Percentiles rank a stretch among this genome's conserved stretches.
These are phyloP conservation scores for cat (Felis catus) DNA, from an alignment of 2,113 vertebrate genomes.

Conservation along the genomic window DNA sequence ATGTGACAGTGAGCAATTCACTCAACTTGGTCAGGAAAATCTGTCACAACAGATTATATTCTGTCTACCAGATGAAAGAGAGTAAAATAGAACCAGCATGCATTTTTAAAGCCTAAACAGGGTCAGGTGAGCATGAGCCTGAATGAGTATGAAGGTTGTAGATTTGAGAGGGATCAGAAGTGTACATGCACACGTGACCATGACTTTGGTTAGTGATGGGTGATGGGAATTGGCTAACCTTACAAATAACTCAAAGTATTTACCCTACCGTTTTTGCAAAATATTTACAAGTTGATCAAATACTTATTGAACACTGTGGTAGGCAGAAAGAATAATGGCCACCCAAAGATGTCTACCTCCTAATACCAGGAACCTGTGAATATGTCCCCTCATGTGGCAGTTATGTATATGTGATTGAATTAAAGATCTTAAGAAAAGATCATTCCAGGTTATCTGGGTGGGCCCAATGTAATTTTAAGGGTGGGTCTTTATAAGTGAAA, in stretches of 20 bases:
- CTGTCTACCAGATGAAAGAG: neutral
- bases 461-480: neutral
- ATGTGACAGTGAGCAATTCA: neutral
- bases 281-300: neutral
- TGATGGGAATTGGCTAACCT: neutral
- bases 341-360: neutral
- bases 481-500: neutral
- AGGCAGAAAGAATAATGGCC: neutral
- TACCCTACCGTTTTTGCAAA: constrained; percentile 11
- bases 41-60: neutral
- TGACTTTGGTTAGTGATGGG: neutral
- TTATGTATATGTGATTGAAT: neutral
- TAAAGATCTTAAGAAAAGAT: neutral
- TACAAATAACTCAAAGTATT: neutral
- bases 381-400: neutral
- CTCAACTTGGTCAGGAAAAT: constrained; percentile 24
- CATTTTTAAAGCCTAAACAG: neutral
- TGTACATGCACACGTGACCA: neutral
- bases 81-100: neutral
- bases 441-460: neutral
- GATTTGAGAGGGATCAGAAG: neutral
- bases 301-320: neutral
- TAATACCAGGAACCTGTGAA: neutral
- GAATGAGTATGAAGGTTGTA: neutral
- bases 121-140: neutral